phyloP scores from a whole-genome alignment of 2,113 vertebrate species.

The Pogona vitticeps region DNA sequence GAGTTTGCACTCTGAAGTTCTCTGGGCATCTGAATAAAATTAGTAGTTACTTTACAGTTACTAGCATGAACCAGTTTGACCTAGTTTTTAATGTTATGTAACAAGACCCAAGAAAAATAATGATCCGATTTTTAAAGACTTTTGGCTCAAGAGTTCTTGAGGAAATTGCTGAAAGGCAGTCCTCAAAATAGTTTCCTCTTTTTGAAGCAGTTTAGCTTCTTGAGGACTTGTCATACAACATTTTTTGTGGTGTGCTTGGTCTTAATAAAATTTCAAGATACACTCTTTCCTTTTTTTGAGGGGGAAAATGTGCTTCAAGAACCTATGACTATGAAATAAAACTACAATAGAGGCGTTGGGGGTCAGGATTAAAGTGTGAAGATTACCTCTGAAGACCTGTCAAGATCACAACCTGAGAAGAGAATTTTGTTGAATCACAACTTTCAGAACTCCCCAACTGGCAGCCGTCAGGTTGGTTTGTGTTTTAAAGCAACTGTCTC shows the following conservation, averaged over 20 bases:
- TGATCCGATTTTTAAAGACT: no score
- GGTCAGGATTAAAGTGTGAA: no score
- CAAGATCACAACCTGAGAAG: no score
- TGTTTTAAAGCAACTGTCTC: neutral
- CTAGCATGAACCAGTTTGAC: constrained; percentile 31
- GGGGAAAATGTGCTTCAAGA: no score
- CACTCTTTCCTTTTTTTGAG: neutral
- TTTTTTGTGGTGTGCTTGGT: neutral
- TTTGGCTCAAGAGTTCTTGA: neutral
- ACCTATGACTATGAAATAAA: no score
- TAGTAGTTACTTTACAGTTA: constrained; percentile 41
- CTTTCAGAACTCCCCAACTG: no score
- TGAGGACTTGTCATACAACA: neutral
- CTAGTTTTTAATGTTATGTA: neutral
- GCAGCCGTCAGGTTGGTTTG: no score
- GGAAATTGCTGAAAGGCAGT: neutral
- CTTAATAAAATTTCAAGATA: neutral
- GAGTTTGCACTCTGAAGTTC: constrained; percentile 32
- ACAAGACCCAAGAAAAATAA: neutral
- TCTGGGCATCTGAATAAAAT: constrained; percentile 6
- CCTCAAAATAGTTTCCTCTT: neutral
- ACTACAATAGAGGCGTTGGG: no score
- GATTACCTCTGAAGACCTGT: no score
- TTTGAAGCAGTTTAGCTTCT: neutral
- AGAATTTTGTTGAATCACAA: no score